phyloP scores from a whole-genome alignment of 2,797 vertebrate genomes.

The Sebastes hubbsi region DNA sequence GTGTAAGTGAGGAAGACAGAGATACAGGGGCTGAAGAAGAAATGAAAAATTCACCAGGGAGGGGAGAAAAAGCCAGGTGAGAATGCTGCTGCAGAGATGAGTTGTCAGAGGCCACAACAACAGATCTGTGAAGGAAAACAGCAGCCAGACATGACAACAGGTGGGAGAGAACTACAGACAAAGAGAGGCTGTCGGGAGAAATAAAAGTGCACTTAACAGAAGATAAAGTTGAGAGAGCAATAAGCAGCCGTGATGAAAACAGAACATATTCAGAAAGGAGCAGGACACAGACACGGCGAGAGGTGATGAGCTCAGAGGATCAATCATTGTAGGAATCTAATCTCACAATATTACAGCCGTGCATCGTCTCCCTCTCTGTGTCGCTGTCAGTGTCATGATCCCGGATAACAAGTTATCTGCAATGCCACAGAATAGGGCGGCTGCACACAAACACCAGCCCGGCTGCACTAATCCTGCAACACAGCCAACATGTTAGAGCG shows the following conservation, averaged over 20 bases:
- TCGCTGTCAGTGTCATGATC: constrained; percentile 34
- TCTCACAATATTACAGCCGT: constrained; percentile 49
- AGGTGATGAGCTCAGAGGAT: constrained; percentile 42
- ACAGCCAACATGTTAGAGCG: constrained; percentile 21
- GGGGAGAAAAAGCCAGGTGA: constrained; percentile 8
- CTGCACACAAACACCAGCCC: constrained; percentile 4
- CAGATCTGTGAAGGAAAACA: constrained; percentile 8
- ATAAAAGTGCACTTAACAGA: constrained; percentile 2
- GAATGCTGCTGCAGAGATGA: constrained; percentile 22
- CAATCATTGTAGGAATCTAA: constrained; percentile 54
- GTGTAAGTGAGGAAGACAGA: constrained; percentile 29
- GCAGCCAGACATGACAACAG: constrained; percentile 38
- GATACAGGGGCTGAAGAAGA: constrained; percentile 21
- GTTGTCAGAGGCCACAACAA: constrained; percentile 24
- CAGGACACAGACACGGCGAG: background rate
- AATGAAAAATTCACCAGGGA: constrained; percentile 46
- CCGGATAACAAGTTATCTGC: constrained; percentile 57
- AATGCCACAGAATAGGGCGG: constrained; percentile 11
- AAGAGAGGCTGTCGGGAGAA: background rate
- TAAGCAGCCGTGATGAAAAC: constrained; percentile 33
- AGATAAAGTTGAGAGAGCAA: constrained; percentile 29
- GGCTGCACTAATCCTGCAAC: constrained; percentile 43
- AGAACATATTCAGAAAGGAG: constrained; percentile 1
- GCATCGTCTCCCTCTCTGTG: constrained; percentile 15
- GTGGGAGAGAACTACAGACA: constrained; percentile 17